phyloP scores from a whole-genome alignment of 2,888 invertebrate genomes.

The Philopedon plagiatum region DNA sequence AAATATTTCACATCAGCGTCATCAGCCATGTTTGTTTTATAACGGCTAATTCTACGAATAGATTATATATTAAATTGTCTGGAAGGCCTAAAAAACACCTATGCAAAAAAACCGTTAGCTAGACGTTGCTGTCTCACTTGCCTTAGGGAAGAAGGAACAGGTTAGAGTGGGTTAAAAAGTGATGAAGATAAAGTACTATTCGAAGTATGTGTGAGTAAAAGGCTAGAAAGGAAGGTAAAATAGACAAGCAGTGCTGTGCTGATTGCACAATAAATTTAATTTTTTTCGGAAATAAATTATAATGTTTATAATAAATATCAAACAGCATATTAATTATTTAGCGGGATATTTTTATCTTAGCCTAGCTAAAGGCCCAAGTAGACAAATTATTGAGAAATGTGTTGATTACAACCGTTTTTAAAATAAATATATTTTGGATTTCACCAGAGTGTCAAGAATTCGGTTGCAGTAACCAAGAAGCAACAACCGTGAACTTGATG shows the following conservation, averaged over 20 bases:
- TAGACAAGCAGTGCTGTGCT: conserved; percentile 35
- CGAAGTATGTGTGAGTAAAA: conserved; percentile 41
- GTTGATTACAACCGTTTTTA: too few species aligned
- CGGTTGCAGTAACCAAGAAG: too few species aligned
- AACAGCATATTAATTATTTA: too few species aligned
- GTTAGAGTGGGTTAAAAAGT: conserved; percentile 37
- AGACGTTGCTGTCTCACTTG: conserved; percentile 40
- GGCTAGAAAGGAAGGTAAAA: conserved; percentile 36
- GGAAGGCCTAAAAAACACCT: conserved; percentile 25
- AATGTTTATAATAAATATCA: too few species aligned
- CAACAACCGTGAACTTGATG: too few species aligned
- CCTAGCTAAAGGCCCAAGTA: too few species aligned
- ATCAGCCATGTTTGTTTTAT: background rate
- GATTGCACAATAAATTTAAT: background rate
- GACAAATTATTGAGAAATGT: too few species aligned
- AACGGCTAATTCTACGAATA: conserved; percentile 20
- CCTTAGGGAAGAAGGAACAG: conserved; percentile 38
- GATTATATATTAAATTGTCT: conserved; percentile 35
- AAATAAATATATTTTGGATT: too few species aligned
- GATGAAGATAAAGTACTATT: conserved; percentile 48
- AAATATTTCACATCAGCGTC: background rate
- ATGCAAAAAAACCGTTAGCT: conserved; percentile 40
- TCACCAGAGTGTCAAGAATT: conserved; percentile 17
- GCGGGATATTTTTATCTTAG: too few species aligned
- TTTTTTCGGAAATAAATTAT: too few species aligned